Conservation (phyloP, 2,797 vertebrate genomes). For the Eurystomus glaucurus region DNA sequence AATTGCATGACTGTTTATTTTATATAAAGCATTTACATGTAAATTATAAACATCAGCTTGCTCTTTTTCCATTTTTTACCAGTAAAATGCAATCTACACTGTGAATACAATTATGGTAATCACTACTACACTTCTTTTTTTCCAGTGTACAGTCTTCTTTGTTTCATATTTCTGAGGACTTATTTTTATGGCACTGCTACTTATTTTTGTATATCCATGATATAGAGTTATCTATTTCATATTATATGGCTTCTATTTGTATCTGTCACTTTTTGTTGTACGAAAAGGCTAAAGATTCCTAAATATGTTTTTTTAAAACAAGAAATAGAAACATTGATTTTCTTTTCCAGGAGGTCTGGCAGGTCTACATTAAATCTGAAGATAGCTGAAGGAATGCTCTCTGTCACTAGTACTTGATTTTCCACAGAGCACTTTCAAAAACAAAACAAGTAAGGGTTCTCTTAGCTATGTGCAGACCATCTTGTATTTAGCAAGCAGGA, state of each 20-base stretch:
- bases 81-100: background rate
- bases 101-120: background rate
- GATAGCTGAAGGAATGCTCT: background rate
- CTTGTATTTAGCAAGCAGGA: constrained; percentile 33
- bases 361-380: constrained; percentile 10
- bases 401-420: constrained; percentile 40
- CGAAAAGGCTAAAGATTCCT: background rate
- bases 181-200: background rate
- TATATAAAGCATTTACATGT: background rate
- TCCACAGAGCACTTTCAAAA: background rate
- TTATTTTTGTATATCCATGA: background rate
- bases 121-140: background rate
- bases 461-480: background rate
- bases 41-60: constrained; percentile 18
- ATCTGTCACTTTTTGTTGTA: background rate
- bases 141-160: background rate
- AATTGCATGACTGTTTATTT: constrained; percentile 11
- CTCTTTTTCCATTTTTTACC: background rate
- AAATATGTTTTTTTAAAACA: background rate
- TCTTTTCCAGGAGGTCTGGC: background rate
- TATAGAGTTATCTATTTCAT: background rate
- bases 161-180: background rate
- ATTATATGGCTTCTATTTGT: background rate
- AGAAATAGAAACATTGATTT: background rate
- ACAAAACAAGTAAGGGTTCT: background rate